Evolutionary conservation across 2,113 vertebrate species (phyloP), one percentile per base, ranked within the genome.

Genomic region (Pyxicephalus adspersus): DNA sequence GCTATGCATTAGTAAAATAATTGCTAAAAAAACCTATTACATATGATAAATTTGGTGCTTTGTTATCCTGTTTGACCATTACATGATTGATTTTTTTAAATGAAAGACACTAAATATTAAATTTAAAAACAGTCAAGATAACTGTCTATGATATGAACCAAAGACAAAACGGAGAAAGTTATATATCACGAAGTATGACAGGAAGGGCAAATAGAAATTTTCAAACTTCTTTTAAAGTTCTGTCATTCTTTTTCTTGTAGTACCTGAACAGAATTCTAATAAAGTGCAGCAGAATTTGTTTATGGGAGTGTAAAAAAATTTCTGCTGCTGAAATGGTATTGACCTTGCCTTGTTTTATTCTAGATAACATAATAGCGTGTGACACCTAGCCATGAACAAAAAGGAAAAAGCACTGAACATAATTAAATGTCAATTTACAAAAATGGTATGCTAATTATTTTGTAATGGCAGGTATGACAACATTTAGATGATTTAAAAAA

Each of bases 1-100:
- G 55, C 6, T 28, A 60, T 55, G 50, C 63, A 51, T 77, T 77
- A 77, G 50, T 25, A 66, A 31, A 66, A 76, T 64, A 66, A 77
- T 55, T 9, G 28, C 61, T 52, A 45, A 23, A 75, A 13, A 60
- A 75, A 52, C 50, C 22, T 64, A 51, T 64, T 76, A 73, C 20
- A 34, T 57, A 64, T 20, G 15, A 64, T 50, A 64, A 22, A 54
- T 65, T 28, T 77, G 55, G 65, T 66, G 9, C 20, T 58, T 55
- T n/a, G 51, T 16, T 8, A 73, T 58, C 19, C 26, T 57, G 11
- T 34, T 34, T 20, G 54, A 72, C 52, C 28, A 52, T 57, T 19
- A 9, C 18, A n/a, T 72, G 68, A 54, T 72, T 70, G 67, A 70
- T 70, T 25, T 13, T 52, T 70, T 17, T 7, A 57, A 15, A 9